A percentile compares a stretch with the other conserved stretches of the same genome.
These are phyloP conservation scores for Drosophila ohnishii DNA, from an alignment of 1,140 invertebrate genomes.

Conservation along the genomic window DNA sequence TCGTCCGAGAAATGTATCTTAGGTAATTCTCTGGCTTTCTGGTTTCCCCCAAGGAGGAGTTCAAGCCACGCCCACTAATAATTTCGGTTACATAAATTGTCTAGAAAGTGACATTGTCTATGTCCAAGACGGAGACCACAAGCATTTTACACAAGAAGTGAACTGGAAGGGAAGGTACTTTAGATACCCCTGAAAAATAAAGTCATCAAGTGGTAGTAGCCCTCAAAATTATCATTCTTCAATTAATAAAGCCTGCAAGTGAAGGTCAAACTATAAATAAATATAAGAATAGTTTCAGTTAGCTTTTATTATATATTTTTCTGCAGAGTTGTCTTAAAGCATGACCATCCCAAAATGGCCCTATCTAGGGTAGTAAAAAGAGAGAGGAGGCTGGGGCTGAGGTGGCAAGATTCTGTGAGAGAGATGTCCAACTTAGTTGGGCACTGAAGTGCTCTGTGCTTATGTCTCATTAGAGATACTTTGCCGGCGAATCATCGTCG, in stretches of 20 bases:
- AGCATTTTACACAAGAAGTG: slow-evolving; percentile 10
- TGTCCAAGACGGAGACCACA: not conserved
- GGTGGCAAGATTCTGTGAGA: slow-evolving; percentile 20
- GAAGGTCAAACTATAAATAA: not conserved
- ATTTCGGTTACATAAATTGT: slow-evolving; percentile 41
- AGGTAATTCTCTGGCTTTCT: slow-evolving; percentile 17
- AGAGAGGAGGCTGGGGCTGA: not conserved
- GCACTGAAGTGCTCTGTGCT: slow-evolving; percentile 69
- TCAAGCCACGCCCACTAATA: slow-evolving; percentile 4
- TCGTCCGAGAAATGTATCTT: slow-evolving; percentile 14
- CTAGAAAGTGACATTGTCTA: slow-evolving; percentile 23
- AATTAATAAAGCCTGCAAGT: not conserved
- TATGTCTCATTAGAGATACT: slow-evolving; percentile 80
- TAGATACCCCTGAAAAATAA: slow-evolving; percentile 1
- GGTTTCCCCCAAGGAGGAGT: not conserved
- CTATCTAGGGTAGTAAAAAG: slow-evolving; percentile 5
- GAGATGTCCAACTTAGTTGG: slow-evolving; percentile 58
- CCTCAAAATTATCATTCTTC: not conserved
- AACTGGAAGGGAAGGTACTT: not conserved
- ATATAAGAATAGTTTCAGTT: not conserved
- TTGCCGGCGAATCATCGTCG: slow-evolving; percentile 62
- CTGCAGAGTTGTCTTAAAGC: not conserved
- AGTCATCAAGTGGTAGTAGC: not conserved
- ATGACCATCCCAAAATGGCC: not conserved
- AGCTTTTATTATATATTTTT: not conserved